phyloP scores from a whole-genome alignment of 2,797 vertebrate genomes.

The Myiotriccus ornatus region DNA sequence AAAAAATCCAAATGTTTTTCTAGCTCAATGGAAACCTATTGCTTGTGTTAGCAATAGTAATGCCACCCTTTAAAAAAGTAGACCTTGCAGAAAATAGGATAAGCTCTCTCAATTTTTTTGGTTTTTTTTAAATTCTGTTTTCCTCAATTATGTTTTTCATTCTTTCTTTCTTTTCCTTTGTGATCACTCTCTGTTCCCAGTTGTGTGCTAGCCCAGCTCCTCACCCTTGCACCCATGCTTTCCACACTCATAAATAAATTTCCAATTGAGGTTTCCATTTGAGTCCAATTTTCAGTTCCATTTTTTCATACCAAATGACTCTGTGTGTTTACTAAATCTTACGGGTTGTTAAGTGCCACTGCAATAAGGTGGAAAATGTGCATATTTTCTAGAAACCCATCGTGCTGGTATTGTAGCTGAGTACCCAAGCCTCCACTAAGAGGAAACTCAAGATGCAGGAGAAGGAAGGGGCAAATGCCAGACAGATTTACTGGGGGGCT shows the following conservation, averaged over 20 bases:
- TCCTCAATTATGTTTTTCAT: conserved; percentile 31
- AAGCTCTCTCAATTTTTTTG: neutral
- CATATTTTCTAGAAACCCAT: neutral
- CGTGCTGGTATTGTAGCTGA: neutral
- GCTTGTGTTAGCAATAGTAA: conserved; percentile 17
- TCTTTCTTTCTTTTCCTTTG: neutral
- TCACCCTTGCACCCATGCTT: neutral
- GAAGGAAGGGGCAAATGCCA: neutral
- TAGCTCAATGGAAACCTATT: conserved; percentile 35
- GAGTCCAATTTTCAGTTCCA: neutral
- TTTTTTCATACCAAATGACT: conserved; percentile 15
- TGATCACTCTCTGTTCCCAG: neutral
- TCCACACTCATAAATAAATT: conserved; percentile 14
- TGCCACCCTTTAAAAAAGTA: neutral
- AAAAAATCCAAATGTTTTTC: conserved; percentile 34
- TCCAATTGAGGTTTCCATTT: conserved; percentile 15
- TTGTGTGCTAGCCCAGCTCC: neutral
- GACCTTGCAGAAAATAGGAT: conserved; percentile 1
- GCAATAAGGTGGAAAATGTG: neutral
- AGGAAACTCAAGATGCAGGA: conserved; percentile 3
- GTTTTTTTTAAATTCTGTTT: neutral
- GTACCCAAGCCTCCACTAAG: neutral
- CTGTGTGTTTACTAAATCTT: conserved; percentile 35
- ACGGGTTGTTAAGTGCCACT: neutral
- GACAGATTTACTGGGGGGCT: neutral